Conservation (phyloP, 2,113 vertebrate genomes). For the Bothrops jararaca region DNA sequence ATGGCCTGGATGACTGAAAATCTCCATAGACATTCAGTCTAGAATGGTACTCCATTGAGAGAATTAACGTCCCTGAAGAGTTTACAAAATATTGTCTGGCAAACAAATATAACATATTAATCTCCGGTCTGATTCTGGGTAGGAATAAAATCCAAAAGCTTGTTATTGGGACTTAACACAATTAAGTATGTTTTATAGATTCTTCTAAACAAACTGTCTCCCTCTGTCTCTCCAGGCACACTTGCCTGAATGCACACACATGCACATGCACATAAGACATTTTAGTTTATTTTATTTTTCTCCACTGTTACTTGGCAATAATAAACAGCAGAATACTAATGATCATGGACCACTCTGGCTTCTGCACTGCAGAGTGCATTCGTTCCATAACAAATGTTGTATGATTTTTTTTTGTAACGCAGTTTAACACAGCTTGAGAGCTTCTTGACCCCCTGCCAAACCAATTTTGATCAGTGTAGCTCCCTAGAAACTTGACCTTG, state of each 20-base stretch:
- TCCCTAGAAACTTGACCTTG: constrained; percentile 58
- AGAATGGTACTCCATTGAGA: background rate
- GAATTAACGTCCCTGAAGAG: background rate
- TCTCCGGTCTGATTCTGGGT: background rate
- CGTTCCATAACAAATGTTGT: constrained; percentile 27
- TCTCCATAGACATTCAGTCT: too few relatives aligned
- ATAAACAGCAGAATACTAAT: constrained; percentile 13
- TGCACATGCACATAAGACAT: background rate
- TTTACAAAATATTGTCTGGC: background rate
- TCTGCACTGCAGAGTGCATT: constrained; percentile 20
- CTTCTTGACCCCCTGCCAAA: constrained; percentile 42
- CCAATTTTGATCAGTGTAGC: constrained; percentile 45
- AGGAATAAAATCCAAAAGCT: background rate
- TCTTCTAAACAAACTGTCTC: background rate
- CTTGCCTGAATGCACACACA: background rate
- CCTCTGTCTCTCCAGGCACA: background rate
- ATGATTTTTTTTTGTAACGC: constrained; percentile 42
- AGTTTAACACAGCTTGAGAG: constrained; percentile 47
- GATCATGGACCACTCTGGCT: constrained; percentile 21
- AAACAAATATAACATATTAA: background rate
- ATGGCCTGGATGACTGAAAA: too few relatives aligned
- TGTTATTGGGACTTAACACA: background rate
- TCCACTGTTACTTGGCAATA: constrained; percentile 23
- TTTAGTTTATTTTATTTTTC: constrained; percentile 5
- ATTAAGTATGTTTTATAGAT: accelerated